Evolutionary conservation across 2,888 invertebrate species (phyloP), one percentile per base, ranked within the genome.

Genomic region (Gandaritis pyraliata): DNA sequence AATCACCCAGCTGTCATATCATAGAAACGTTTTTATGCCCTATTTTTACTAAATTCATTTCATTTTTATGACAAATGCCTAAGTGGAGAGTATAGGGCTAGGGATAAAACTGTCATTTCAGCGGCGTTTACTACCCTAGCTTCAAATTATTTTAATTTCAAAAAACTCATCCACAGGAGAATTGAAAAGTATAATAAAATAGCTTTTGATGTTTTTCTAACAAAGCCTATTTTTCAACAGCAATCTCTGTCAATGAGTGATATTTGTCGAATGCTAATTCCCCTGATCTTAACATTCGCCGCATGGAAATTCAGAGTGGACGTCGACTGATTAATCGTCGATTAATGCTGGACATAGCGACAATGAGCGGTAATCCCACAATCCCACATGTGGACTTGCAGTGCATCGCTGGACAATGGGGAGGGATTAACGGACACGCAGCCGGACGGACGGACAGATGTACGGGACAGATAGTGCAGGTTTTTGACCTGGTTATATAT

Each of bases 341-440:
- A 64, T 59, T 47, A 46, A 63, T 49, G n/a, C 54, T 23, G 41
- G 56, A 49, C 64, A 56, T 41, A 36, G 49, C 54, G 58, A 59
- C 64, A 64, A 64, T 56, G 59, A 55, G 58, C 49, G 56, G 23
- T 64, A 64, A 64, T 60, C 64, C 64, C 59, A 64, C 59, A 15
- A 52, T 60, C 64, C 64, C 59, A 64, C 59, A n/a, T 45, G 64
- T 64, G 64, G 59, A 43, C 39, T 33, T 41, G 38, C 47, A 30
- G 46, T 53, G 45, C 59, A 56, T 61, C 51, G 47, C 52, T 15
- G 18, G 54, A 65, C 63, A 66, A 66, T 59, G 29, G 61, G 29
- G 33, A 43, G 15, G 69, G 63, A 64, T 66, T 60, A 60, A 52
- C 41, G 50, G 49, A 52, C 59, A 59, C 43, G 58, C 53, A 52